Evolutionary conservation across 2,113 vertebrate species (phyloP).

Genomic region (Platycercus adscitus): DNA sequence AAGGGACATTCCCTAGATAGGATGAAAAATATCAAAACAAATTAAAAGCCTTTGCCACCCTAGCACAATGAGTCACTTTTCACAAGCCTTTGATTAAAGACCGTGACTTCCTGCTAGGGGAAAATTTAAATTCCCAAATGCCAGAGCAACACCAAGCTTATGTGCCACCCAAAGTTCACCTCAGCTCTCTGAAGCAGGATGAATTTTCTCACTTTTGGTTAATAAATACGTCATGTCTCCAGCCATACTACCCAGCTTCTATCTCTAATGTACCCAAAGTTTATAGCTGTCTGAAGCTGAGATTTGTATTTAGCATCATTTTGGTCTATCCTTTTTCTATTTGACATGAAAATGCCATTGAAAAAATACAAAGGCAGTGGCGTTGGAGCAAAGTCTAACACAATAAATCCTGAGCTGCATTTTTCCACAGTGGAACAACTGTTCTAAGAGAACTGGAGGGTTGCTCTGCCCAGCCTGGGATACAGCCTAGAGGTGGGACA

Average conservation of each 20-base stretch:
- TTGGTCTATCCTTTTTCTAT: background rate
- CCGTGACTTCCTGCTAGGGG: background rate
- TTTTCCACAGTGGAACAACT: background rate
- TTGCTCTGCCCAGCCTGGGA: background rate
- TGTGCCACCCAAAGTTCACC: background rate
- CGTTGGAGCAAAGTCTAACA: background rate
- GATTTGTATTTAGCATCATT: background rate
- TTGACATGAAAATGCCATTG: background rate
- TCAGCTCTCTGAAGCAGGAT: background rate
- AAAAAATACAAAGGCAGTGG: background rate
- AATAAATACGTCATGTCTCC: background rate
- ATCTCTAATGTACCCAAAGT: background rate
- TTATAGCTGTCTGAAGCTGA: background rate
- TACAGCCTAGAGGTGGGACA: background rate
- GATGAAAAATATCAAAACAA: constrained; percentile 49
- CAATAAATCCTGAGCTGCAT: background rate
- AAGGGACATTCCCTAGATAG: background rate
- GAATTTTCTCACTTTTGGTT: background rate
- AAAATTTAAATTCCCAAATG: constrained; percentile 38
- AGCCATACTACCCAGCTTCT: background rate
- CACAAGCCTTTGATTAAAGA: constrained; percentile 50
- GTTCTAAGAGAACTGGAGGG: background rate
- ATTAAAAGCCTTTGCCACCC: constrained; percentile 6
- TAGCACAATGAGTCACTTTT: constrained; percentile 37
- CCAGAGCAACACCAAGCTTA: background rate